Evolutionary conservation across 2,888 invertebrate genomes (phyloP).

Genomic region (Leucozona laternaria): DNA sequence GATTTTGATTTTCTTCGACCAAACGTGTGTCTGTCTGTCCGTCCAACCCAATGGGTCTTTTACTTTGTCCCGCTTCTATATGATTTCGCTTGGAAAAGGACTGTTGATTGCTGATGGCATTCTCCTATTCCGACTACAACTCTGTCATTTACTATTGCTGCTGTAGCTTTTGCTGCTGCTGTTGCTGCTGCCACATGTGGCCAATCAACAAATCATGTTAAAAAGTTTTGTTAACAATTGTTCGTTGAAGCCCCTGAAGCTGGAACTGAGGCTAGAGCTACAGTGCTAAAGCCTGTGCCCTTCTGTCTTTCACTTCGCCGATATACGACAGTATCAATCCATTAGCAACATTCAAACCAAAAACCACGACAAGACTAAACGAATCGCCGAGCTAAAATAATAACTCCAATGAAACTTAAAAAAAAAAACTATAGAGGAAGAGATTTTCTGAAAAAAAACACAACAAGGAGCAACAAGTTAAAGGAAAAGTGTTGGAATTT

Average conservation of each 20-base stretch:
- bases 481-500: neutral
- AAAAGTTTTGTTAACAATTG: constrained; percentile 74
- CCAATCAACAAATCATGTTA: constrained; percentile 75
- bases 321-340: constrained; percentile 74
- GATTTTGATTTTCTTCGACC: neutral
- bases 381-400: constrained; percentile 68
- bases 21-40: neutral
- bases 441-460: neutral
- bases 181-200: constrained; percentile 64
- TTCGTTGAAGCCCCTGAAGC: constrained; percentile 38
- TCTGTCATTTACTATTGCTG: constrained; percentile 56
- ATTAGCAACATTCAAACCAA: constrained; percentile 64
- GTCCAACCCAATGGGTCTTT: constrained; percentile 24
- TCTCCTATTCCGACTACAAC: constrained; percentile 45
- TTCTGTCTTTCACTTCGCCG: constrained; percentile 37
- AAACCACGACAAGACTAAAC: constrained; percentile 61
- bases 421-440: constrained; percentile 17
- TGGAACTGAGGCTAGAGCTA: neutral
- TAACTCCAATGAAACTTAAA: constrained; percentile 54
- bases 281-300: constrained; percentile 8
- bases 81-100: constrained; percentile 23
- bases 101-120: constrained; percentile 20
- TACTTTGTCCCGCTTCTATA: constrained; percentile 14
- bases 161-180: constrained; percentile 23
- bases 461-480: neutral